These are phyloP conservation scores for Coronaproctus castanopsis DNA, from an alignment of 2,888 invertebrate genomes.

Conservation along the genomic window DNA sequence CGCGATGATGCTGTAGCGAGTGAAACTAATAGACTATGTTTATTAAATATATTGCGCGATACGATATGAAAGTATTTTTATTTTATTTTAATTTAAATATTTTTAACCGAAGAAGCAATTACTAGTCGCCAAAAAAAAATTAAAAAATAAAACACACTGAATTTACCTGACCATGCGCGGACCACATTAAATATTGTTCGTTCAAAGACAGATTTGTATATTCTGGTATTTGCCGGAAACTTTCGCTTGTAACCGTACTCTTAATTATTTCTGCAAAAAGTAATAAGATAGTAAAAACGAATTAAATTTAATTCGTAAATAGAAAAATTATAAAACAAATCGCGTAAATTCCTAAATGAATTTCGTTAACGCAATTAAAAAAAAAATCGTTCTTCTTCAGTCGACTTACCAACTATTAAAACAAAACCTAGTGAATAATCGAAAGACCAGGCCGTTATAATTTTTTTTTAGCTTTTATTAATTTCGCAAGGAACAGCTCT, in stretches of 20 bases:
- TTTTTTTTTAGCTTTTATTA: too few relatives aligned
- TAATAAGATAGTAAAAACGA: neutral
- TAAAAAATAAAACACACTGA: neutral
- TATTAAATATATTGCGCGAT: too few relatives aligned
- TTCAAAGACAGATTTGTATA: neutral
- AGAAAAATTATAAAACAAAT: neutral
- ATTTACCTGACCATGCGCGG: slow-evolving; percentile 7
- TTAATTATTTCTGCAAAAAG: neutral
- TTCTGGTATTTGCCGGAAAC: neutral
- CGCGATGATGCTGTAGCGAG: too few relatives aligned
- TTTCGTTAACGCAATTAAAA: too few relatives aligned
- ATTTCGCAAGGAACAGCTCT: too few relatives aligned
- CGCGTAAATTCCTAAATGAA: too few relatives aligned
- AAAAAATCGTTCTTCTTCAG: too few relatives aligned
- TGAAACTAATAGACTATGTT: too few relatives aligned
- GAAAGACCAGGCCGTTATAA: too few relatives aligned
- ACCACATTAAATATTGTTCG: slow-evolving; percentile 4
- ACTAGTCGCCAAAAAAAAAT: neutral
- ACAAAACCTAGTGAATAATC: too few relatives aligned
- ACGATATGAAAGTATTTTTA: too few relatives aligned
- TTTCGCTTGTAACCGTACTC: neutral
- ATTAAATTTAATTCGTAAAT: slow-evolving; percentile 1
- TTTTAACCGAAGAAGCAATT: neutral
- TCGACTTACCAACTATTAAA: too few relatives aligned
- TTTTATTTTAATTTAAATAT: neutral